A percentile compares a stretch with the other conserved stretches of the same genome.
These are phyloP conservation scores for Microctonus brassicae DNA, from an alignment of 2,888 invertebrate genomes.

Conservation along the genomic window DNA sequence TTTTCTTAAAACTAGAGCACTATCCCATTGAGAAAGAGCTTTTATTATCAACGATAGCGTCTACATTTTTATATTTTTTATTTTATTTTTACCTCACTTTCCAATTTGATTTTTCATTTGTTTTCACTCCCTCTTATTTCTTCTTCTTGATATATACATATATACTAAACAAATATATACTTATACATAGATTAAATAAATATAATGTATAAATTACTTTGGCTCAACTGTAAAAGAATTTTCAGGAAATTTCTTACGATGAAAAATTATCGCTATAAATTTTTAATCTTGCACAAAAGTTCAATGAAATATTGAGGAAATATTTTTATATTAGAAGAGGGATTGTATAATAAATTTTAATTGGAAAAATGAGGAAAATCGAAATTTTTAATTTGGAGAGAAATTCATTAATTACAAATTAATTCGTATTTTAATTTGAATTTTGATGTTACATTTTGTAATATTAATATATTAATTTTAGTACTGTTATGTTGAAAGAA, in stretches of 20 bases:
- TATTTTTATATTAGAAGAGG: not conserved
- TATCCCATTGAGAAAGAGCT: conserved; percentile 18
- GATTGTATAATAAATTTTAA: not conserved
- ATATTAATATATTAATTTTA: too few relatives aligned
- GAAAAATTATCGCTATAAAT: not conserved
- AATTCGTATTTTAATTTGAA: too few relatives aligned
- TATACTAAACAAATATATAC: not conserved
- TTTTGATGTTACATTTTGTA: too few relatives aligned
- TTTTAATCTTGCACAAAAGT: not conserved
- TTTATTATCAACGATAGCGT: not conserved
- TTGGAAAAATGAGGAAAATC: not conserved
- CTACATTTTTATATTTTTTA: conserved; percentile 1
- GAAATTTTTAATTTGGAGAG: too few relatives aligned
- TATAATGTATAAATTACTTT: too few relatives aligned
- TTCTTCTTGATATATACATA: not conserved
- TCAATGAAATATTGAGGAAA: not conserved
- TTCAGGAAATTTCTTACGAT: too few relatives aligned
- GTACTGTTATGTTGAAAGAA: too few relatives aligned
- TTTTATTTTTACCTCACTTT: not conserved
- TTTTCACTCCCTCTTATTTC: not conserved
- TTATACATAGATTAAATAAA: too few relatives aligned
- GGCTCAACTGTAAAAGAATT: too few relatives aligned
- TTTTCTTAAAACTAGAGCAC: conserved; percentile 35
- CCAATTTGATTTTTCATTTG: not conserved
- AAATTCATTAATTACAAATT: too few relatives aligned